phyloP scores from a whole-genome alignment of 2,888 invertebrate species.

The Cerceris ruficornis region DNA sequence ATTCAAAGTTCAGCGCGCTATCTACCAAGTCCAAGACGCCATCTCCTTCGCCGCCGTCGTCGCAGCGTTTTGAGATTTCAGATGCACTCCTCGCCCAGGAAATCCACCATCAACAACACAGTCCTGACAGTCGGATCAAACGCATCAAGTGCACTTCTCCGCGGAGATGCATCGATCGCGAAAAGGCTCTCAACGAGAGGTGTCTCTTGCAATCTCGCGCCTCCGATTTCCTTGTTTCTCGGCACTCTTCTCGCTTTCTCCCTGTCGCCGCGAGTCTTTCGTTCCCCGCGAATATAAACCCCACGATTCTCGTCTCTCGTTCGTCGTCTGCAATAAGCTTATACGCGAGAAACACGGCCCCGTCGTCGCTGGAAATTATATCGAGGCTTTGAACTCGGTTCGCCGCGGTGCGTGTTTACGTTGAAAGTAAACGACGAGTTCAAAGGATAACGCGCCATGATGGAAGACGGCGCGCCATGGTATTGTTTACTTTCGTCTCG shows the following conservation, averaged over 20 bases:
- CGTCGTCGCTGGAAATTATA: slow-evolving; percentile 29
- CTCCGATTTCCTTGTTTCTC: slow-evolving; percentile 5
- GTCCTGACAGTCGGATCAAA: slow-evolving; percentile 7
- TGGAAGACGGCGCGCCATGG: slow-evolving; percentile 26
- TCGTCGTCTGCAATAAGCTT: slow-evolving; percentile 7
- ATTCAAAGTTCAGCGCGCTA: no score
- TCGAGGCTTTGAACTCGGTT: slow-evolving; percentile 24
- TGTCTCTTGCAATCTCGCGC: slow-evolving; percentile 15
- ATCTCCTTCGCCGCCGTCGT: no score
- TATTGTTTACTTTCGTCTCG: slow-evolving; percentile 10
- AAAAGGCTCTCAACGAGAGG: slow-evolving; percentile 53
- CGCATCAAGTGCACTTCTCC: slow-evolving; percentile 27
- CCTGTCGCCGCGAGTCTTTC: background rate
- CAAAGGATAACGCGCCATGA: slow-evolving; percentile 12
- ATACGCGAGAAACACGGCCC: slow-evolving; percentile 18
- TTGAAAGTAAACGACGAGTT: slow-evolving; percentile 32
- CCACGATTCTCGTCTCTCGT: background rate
- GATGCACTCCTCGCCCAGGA: background rate
- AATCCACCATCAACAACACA: slow-evolving; percentile 10
- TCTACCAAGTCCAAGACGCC: no score
- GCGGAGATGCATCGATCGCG: slow-evolving; percentile 44
- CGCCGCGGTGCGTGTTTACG: slow-evolving; percentile 9
- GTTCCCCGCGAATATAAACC: background rate
- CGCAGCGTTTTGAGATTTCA: no score
- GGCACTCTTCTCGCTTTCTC: slow-evolving; percentile 4